Evolutionary conservation across 2,888 invertebrate genomes (phyloP), one percentile per base, ranked within the genome.

Genomic region (Neoscelio sp.): DNA sequence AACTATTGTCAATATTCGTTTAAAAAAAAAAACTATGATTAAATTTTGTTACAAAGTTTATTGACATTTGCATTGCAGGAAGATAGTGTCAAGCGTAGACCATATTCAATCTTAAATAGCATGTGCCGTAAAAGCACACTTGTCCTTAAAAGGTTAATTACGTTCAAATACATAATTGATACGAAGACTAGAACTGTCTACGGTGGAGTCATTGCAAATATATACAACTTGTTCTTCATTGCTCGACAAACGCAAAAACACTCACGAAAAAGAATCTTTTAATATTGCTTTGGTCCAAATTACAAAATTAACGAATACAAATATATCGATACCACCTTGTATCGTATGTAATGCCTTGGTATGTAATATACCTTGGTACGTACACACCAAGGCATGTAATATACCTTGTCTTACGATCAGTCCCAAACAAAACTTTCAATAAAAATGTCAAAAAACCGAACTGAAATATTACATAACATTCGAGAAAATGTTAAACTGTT

Each of bases 61-160:
- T 40, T 52, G 65, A 50, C 23, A 38, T 68, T 12, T n/a, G 20
- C 6, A 54, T 23, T 23, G 35, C 26, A 23, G 26, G 18, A 64
- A 44, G 42, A 44, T 54, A 28, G 23, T 64, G 12, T 42, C 40
- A 44, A 23, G 6, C 15, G 7, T 33, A 42, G 33, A 60, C 15
- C 3, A 50, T 46, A 28, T 26, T 71, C 48, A 71, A 62, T 52
- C 15, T 17, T 62, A 62, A 62, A 52, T 54, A 71, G 71, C 71
- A 52, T 71, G 46, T 54, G 71, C 60, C 33, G 10, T n/a, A 8
- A 7, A 10, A 12, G 60, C 71, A 71, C 71, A 73, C 62, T 73
- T 73, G 71, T 73, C 71, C 12, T 52, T 33, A 6, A 52, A 42
- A 44, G 30, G 50, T 56, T 40, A 68, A 54, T 68, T 28, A 68